These are phyloP conservation scores for Sycophila sp. DNA, from an alignment of 1,140 invertebrate genomes.

Conservation along the genomic window DNA sequence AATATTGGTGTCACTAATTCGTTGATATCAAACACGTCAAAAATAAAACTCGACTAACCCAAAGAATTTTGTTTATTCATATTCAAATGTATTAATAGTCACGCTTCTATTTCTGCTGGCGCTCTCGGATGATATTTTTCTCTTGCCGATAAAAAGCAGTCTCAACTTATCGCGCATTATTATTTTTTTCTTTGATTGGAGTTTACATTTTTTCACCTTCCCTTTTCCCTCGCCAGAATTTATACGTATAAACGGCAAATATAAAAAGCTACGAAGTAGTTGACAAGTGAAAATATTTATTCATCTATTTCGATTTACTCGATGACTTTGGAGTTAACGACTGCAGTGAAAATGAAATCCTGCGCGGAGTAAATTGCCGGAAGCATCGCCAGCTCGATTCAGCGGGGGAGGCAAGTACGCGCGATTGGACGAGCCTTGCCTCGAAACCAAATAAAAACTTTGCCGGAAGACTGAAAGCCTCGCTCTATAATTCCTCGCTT, in stretches of 20 bases:
- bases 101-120: slow-evolving; percentile 19
- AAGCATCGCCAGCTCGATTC: no score
- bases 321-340: no score
- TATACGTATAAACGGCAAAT: background rate
- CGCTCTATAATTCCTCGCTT: slow-evolving; percentile 1
- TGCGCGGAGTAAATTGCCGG: no score
- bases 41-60: background rate
- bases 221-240: no score
- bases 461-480: no score
- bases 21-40: background rate
- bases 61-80: background rate
- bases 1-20: no score
- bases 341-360: background rate
- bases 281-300: background rate
- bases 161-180: background rate
- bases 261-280: background rate
- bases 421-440: no score
- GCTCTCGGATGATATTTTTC: background rate
- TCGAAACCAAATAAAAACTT: no score
- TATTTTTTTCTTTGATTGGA: no score
- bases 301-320: background rate
- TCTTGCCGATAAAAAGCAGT: background rate
- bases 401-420: no score
- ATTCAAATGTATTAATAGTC: slow-evolving; percentile 13
- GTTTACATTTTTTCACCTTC: no score